Conservation (phyloP, 2,797 vertebrate genomes). For the Sorex maritimensis region DNA sequence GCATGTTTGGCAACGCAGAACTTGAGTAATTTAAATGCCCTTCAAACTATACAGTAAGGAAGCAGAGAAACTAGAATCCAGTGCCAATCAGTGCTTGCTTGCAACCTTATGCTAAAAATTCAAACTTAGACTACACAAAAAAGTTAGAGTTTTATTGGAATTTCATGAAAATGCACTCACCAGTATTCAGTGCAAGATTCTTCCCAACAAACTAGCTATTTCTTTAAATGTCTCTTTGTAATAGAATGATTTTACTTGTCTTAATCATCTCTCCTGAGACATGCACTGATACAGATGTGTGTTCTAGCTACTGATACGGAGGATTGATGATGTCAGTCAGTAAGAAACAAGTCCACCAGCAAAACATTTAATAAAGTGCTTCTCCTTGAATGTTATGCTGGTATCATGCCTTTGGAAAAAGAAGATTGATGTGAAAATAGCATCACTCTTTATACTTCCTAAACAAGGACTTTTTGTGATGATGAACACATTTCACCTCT, state of each 20-base stretch:
- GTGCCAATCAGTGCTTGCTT: not conserved
- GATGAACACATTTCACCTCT: conserved; percentile 34
- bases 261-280: not conserved
- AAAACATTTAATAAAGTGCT: conserved; percentile 79
- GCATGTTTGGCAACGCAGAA: not conserved
- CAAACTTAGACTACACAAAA: not conserved
- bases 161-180: not conserved
- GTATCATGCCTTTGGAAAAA: conserved; percentile 68
- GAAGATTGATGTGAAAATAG: conserved; percentile 79
- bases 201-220: not conserved
- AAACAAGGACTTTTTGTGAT: conserved; percentile 41
- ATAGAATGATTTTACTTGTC: conserved; percentile 43
- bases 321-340: conserved; percentile 61
- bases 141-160: not conserved
- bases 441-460: conserved; percentile 68
- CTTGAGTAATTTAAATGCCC: not conserved
- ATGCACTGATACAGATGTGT: conserved; percentile 21
- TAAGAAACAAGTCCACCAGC: conserved; percentile 56
- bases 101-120: not conserved
- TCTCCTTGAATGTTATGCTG: conserved; percentile 76
- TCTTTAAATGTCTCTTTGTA: not conserved
- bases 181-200: not conserved
- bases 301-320: conserved; percentile 46
- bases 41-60: not conserved
- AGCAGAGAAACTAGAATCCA: not conserved